These are phyloP conservation scores for Epizoanthus rinbou DNA, from an alignment of 92 coral and sea anemone genomes.

Conservation along the genomic window DNA sequence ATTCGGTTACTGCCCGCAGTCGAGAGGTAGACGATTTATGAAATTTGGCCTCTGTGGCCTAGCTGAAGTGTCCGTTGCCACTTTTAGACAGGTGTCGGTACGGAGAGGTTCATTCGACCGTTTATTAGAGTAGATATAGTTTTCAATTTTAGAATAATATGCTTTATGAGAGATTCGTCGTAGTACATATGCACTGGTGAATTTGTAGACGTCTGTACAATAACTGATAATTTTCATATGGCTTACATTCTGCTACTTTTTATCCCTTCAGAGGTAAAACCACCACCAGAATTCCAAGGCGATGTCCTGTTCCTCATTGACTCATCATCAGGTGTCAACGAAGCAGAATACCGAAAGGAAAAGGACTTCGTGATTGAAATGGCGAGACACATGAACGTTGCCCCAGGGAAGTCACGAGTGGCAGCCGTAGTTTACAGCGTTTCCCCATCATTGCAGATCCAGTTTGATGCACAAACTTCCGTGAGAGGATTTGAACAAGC, in stretches of 20 bases:
- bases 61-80: too few relatives aligned
- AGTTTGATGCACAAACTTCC: constrained; percentile 45
- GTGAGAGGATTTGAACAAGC: constrained; percentile 23
- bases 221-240: neutral
- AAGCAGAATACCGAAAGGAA: constrained; percentile 47
- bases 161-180: too few relatives aligned
- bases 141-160: too few relatives aligned
- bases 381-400: constrained; percentile 58
- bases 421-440: constrained; percentile 64
- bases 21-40: too few relatives aligned
- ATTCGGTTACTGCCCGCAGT: too few relatives aligned
- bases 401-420: constrained; percentile 62
- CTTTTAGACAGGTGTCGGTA: too few relatives aligned
- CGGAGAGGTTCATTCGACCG: too few relatives aligned
- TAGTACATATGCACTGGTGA: too few relatives aligned
- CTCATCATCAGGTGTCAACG: constrained; percentile 59
- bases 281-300: constrained; percentile 1
- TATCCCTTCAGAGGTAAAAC: neutral
- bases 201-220: too few relatives aligned
- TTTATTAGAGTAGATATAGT: too few relatives aligned
- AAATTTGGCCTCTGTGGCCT: too few relatives aligned
- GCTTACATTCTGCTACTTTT: neutral
- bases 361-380: constrained; percentile 61
- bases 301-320: constrained; percentile 77
- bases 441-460: constrained; percentile 42